A percentile compares a stretch with the other conserved stretches of the same genome.
phyloP scores from a whole-genome alignment of 2,888 invertebrate species.

The Agriopis marginaria region DNA sequence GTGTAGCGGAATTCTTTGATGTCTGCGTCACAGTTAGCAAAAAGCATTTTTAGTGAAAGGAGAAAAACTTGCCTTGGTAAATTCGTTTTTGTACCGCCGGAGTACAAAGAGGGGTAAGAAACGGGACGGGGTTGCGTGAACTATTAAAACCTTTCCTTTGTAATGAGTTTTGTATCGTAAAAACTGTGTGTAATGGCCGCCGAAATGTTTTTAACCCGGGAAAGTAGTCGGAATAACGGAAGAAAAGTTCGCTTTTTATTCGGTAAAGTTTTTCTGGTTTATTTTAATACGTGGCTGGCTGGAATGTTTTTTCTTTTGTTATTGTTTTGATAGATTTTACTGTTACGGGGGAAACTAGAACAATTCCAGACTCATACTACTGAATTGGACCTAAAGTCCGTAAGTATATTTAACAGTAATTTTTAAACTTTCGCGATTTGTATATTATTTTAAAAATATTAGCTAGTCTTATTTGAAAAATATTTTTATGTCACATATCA shows the following conservation, averaged over 20 bases:
- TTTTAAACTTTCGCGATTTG: no score
- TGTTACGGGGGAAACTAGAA: constrained; percentile 10
- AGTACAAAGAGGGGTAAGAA: constrained; percentile 32
- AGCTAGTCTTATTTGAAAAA: no score
- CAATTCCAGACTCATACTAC: neutral
- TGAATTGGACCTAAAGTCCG: neutral
- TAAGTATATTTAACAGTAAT: neutral
- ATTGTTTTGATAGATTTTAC: constrained; percentile 23
- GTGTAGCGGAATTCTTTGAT: constrained; percentile 64
- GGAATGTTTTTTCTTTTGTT: constrained; percentile 10
- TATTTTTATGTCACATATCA: no score
- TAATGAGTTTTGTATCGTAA: constrained; percentile 45
- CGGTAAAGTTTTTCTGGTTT: constrained; percentile 26
- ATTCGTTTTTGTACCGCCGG: constrained; percentile 59
- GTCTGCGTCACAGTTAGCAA: constrained; percentile 57
- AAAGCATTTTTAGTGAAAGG: constrained; percentile 59
- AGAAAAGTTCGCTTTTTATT: constrained; percentile 32
- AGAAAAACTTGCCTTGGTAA: constrained; percentile 57
- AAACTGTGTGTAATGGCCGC: constrained; percentile 49
- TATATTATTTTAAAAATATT: no score
- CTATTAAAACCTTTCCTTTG: constrained; percentile 57
- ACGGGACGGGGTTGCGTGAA: constrained; percentile 41
- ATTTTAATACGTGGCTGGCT: constrained; percentile 28
- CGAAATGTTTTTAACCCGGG: constrained; percentile 41
- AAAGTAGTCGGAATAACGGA: constrained; percentile 30